These are phyloP conservation scores for Papilio protenor DNA, from an alignment of 2,888 invertebrate genomes.

Conservation along the genomic window DNA sequence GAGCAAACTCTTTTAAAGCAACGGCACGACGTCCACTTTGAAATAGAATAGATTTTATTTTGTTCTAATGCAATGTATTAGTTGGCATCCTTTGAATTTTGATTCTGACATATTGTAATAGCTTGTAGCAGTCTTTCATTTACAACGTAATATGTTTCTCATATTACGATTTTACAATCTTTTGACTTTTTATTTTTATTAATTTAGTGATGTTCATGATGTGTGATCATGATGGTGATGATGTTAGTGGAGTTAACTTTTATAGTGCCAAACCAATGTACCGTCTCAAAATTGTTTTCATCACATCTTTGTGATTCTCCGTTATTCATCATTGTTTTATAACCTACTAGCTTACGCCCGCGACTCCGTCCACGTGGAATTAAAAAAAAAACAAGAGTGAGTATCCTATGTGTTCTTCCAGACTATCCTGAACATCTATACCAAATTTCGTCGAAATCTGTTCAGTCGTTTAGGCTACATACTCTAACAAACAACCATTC, in stretches of 20 bases:
- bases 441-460: too few species aligned
- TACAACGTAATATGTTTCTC: background rate
- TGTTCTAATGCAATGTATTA: constrained; percentile 18
- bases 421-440: too few species aligned
- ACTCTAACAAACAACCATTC: too few species aligned
- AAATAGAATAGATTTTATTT: constrained; percentile 36
- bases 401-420: too few species aligned
- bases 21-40: constrained; percentile 23
- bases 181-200: background rate
- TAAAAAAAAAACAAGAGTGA: too few species aligned
- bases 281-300: background rate
- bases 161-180: background rate
- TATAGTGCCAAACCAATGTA: background rate
- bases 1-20: constrained; percentile 37
- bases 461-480: too few species aligned
- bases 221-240: background rate
- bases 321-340: background rate
- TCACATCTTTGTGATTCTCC: background rate
- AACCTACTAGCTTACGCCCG: too few species aligned
- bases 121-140: constrained; percentile 1
- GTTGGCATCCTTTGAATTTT: constrained; percentile 14
- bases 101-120: constrained; percentile 25
- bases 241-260: background rate
- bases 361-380: too few species aligned
- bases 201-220: too few species aligned